Percentiles rank a stretch among this genome's conserved stretches.
These are phyloP conservation scores for Odobenus rosmarus DNA, from an alignment of 2,113 vertebrate genomes.

Conservation along the genomic window DNA sequence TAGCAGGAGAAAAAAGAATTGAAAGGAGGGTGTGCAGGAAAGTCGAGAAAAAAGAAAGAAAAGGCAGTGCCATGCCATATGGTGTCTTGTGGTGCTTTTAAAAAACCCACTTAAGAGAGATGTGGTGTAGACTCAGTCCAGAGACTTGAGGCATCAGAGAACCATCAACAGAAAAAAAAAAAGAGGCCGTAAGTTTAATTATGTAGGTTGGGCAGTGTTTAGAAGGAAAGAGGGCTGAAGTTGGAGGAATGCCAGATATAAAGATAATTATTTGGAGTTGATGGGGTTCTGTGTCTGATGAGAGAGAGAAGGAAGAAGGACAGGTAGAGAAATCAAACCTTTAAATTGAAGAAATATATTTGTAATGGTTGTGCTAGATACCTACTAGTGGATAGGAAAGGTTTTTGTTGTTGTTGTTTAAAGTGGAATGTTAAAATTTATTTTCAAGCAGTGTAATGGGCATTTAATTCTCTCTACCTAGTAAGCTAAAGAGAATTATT, in stretches of 20 bases:
- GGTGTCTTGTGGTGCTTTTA: not conserved
- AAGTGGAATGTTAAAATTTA: not conserved
- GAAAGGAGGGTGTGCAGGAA: not conserved
- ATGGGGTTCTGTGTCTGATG: not conserved
- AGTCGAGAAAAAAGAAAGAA: not conserved
- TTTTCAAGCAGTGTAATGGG: not conserved
- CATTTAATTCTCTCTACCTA: not conserved
- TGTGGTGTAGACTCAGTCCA: not conserved
- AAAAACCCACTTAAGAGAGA: not conserved
- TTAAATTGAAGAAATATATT: not conserved
- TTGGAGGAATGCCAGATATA: not conserved
- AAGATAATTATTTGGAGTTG: not conserved
- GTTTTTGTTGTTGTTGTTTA: not conserved
- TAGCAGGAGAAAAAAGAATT: not conserved
- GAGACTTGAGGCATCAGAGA: not conserved
- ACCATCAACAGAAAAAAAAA: not conserved
- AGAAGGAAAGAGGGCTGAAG: not conserved
- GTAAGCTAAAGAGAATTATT: not conserved
- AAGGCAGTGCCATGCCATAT: not conserved
- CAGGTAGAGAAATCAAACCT: not conserved
- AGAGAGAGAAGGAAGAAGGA: not conserved
- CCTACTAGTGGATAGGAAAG: not conserved
- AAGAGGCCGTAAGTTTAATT: not conserved
- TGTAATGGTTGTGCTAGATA: not conserved
- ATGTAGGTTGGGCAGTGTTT: not conserved